Evolutionary conservation across 2,113 vertebrate species (phyloP).

Genomic region (human): GRCh38 chrX:111369501-111370000

Average conservation of each 20-base stretch:
- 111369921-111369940: not conserved
- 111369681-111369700: not conserved
- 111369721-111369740: not conserved
- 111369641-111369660: not conserved
- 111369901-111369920: not conserved
- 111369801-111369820: not conserved
- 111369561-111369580: not conserved
- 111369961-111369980: conserved; percentile 22
- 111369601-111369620: not conserved
- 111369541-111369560: conserved; percentile 18
- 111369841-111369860: not conserved
- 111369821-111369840: not conserved
- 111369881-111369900: not conserved
- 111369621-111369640: not conserved
- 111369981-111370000: not conserved
- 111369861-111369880: not conserved
- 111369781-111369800: not conserved
- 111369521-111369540: conserved; percentile 29
- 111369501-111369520: not conserved
- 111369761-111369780: not conserved
- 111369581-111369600: not conserved
- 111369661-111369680: not conserved
- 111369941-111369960: not conserved
- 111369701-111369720: not conserved
- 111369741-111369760: not conserved